Conservation (phyloP, 2,797 vertebrate genomes). For the Melopsittacus undulatus region DNA sequence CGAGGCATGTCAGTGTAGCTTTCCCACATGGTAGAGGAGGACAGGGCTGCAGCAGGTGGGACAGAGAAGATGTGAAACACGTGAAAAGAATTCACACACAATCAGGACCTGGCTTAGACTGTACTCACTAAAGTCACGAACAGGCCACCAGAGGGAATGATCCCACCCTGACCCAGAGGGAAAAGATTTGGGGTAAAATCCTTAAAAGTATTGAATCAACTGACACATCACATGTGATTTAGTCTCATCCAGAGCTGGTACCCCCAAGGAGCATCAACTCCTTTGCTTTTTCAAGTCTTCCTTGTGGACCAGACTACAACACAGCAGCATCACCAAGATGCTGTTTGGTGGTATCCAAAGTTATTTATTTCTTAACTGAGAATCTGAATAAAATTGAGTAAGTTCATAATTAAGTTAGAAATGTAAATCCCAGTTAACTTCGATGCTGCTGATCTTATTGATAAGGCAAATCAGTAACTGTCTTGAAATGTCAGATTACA, state of each 20-base stretch:
- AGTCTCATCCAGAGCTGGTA: neutral
- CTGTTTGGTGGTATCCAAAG: neutral
- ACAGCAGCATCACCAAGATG: neutral
- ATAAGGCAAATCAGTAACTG: neutral
- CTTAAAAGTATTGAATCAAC: neutral
- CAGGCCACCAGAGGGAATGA: neutral
- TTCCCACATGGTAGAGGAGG: neutral
- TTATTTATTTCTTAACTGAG: neutral
- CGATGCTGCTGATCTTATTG: neutral
- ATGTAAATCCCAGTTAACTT: neutral
- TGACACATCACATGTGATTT: neutral
- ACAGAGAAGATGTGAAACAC: neutral
- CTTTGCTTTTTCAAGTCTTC: neutral
- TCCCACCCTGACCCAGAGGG: neutral
- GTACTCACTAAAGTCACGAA: neutral
- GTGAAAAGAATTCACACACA: neutral
- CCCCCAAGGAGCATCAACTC: neutral
- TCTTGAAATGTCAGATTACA: conserved; percentile 20
- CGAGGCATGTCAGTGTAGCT: neutral
- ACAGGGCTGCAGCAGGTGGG: neutral
- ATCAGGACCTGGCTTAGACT: neutral
- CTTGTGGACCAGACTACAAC: neutral
- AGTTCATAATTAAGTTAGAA: neutral
- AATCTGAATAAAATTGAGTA: neutral
- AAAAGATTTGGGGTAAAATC: neutral